Percentiles rank a stretch among this genome's conserved stretches.
Conservation (phyloP, 2,888 invertebrate species). For the Anodontia alba region DNA sequence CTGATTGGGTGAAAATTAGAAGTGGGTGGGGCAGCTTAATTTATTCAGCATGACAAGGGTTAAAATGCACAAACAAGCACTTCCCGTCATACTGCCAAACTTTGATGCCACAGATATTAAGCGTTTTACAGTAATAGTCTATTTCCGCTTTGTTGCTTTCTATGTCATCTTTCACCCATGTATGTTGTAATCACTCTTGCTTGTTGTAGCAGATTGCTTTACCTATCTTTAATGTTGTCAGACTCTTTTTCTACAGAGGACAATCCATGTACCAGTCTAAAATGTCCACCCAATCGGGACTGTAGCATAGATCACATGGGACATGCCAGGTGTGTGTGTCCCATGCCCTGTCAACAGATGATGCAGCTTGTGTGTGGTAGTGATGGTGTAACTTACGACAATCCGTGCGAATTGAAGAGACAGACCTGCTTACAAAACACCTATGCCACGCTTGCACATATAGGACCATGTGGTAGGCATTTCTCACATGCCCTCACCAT, state of each 20-base stretch:
- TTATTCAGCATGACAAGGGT: too few species aligned
- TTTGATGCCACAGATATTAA: too few species aligned
- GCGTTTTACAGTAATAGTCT: too few species aligned
- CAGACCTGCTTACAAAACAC: slow-evolving; percentile 91
- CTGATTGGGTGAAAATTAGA: too few species aligned
- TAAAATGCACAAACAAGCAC: too few species aligned
- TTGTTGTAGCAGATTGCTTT: neutral
- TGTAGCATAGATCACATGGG: slow-evolving; percentile 93
- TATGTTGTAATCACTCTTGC: neutral
- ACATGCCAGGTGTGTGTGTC: slow-evolving; percentile 93
- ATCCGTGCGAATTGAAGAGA: slow-evolving; percentile 90
- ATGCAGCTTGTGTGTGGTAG: slow-evolving; percentile 88
- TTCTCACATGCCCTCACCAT: neutral
- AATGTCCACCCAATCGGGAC: slow-evolving; percentile 91
- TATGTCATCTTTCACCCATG: neutral
- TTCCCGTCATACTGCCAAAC: too few species aligned
- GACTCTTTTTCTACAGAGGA: slow-evolving; percentile 87
- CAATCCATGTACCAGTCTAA: slow-evolving; percentile 93
- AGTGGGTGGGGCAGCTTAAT: too few species aligned
- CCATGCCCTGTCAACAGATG: slow-evolving; percentile 90
- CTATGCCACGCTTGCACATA: slow-evolving; percentile 91
- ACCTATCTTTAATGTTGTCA: neutral
- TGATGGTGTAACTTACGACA: slow-evolving; percentile 88
- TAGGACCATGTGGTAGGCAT: slow-evolving; percentile 94
- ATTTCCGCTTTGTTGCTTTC: too few species aligned